Evolutionary conservation across 2,797 vertebrate species (phyloP).

Genomic region (Lutjanus argentimaculatus): DNA sequence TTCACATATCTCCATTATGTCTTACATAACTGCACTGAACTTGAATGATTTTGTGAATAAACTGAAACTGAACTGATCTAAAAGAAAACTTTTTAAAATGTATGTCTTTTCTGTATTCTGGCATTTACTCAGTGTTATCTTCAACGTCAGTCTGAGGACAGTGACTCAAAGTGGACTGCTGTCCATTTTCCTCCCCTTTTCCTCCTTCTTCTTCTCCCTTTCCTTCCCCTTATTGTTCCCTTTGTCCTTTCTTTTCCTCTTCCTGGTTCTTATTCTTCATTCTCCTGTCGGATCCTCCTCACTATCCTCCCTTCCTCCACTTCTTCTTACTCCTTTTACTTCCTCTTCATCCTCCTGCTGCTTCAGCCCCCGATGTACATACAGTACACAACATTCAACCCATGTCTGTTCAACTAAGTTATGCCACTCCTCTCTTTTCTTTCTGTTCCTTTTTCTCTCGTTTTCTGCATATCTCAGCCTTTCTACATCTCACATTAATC

Average conservation of each 20-base stretch:
- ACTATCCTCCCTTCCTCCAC: background rate
- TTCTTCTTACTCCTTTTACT: background rate
- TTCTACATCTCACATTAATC: background rate
- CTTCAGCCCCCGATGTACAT: background rate
- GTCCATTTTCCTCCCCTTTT: conserved; percentile 6
- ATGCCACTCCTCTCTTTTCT: conserved; percentile 12
- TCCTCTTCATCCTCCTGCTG: conserved; percentile 10
- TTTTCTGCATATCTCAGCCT: background rate
- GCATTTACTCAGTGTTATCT: conserved; percentile 9
- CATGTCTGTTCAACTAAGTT: background rate
- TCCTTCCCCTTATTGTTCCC: conserved; percentile 55
- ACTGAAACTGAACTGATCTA: no score
- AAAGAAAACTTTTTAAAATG: no score
- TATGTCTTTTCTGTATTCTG: background rate
- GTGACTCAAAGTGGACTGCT: conserved; percentile 4
- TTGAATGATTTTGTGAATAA: no score
- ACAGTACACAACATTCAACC: background rate
- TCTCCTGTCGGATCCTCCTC: conserved; percentile 11
- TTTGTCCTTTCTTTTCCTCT: conserved; percentile 45
- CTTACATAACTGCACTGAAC: no score
- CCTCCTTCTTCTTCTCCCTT: conserved; percentile 4
- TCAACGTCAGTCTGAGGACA: conserved; percentile 2
- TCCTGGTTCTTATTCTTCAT: conserved; percentile 45
- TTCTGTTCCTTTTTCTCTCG: background rate
- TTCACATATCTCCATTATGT: no score